Evolutionary conservation across 1,140 invertebrate genomes (phyloP), one percentile per base, ranked within the genome.

Genomic region (Zaprionus africanus): DNA sequence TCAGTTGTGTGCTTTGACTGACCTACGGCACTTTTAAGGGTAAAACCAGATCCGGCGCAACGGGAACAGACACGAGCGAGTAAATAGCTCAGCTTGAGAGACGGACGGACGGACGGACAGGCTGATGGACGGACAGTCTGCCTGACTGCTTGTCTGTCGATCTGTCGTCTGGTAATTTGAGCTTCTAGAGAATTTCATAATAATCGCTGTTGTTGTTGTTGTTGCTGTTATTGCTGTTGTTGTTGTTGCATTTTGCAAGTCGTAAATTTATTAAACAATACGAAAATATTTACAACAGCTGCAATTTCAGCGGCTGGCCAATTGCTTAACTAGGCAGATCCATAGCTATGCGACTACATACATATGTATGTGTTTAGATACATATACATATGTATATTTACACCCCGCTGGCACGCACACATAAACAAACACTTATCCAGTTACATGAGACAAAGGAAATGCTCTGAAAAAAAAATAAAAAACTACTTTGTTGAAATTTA

Each of bases 391-490:
- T 22, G 2, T 22, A 1, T 22, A 22, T 22, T 28, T 22, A 63
- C 53, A 70, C 54, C 36, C 43, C 67, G 59, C 19, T 53, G 49
- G 19, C 13, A 28, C 38, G 51, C 43, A 62, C 38, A 62, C 66
- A 22, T 4, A 70, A 17, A 38, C 19, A 56, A 31, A 56, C 41
- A 51, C 31, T 78, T 80, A 86, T 87, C 77, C 66, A 80, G 81
- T 87, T 88, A 83, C 81, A 82, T 53, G 34, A 61, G 19, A 36
- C 66, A 81, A 82, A 82, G 83, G 83, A 87, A 87, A 87, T 78
- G 78, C 84, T 70, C 65, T 75, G 69, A 68, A 46, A 56, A 43
- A 49, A 54, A 61, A 19, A 53, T 34, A 69, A n/a, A 38, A 36
- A 53, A 68, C 59, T 60, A 56, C 72, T 79, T 79, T 83, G 73